Evolutionary conservation across 2,888 invertebrate species (phyloP).

Genomic region (Gari tellinella): DNA sequence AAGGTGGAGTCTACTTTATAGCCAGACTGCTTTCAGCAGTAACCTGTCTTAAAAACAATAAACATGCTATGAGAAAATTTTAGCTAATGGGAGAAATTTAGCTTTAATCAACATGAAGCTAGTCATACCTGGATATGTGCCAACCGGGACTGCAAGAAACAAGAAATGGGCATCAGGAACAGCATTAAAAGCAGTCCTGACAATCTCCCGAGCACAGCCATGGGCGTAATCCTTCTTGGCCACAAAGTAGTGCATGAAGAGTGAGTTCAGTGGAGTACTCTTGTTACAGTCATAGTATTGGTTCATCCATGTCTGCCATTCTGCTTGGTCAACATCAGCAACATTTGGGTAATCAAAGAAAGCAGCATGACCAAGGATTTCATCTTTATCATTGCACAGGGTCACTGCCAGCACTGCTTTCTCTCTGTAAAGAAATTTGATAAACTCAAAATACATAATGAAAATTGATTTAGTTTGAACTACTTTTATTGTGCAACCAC

Average conservation of each 20-base stretch:
- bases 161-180: conserved; percentile 83
- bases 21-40: too few species aligned
- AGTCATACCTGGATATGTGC: conserved; percentile 80
- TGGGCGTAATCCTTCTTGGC: conserved; percentile 80
- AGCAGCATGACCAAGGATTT: conserved; percentile 83
- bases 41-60: too few species aligned
- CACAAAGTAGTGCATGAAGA: conserved; percentile 84
- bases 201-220: conserved; percentile 82
- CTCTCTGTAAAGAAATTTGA: conserved; percentile 74
- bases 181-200: conserved; percentile 83
- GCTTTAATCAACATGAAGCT: too few species aligned
- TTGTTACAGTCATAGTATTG: conserved; percentile 67
- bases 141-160: conserved; percentile 79
- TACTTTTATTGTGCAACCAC: too few species aligned
- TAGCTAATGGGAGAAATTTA: too few species aligned
- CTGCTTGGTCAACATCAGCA: conserved; percentile 74
- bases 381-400: conserved; percentile 81
- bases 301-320: conserved; percentile 81
- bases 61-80: too few species aligned
- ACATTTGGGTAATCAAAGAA: conserved; percentile 84
- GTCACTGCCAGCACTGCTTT: conserved; percentile 83
- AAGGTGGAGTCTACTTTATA: too few species aligned
- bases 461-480: too few species aligned
- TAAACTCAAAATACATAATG: too few species aligned
- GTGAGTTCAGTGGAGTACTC: conserved; percentile 78